These are phyloP conservation scores for Tokudaia muenninki DNA, from an alignment of 2,797 vertebrate genomes.

Conservation along the genomic window DNA sequence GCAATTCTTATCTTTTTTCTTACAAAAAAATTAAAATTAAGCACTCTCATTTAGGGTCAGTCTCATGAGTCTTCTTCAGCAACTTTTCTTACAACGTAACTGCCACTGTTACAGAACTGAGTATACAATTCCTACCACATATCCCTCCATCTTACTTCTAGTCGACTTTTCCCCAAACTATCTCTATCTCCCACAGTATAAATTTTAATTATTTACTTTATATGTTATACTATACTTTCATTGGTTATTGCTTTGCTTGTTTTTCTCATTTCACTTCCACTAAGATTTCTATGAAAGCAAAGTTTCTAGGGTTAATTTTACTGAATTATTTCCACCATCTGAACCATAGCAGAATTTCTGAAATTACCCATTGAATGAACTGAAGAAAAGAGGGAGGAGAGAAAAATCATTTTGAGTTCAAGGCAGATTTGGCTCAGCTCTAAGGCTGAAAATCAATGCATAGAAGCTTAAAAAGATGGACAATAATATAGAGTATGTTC, in stretches of 20 bases:
- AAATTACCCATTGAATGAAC: constrained; percentile 53
- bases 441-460: constrained; percentile 70
- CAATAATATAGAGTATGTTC: constrained; percentile 63
- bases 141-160: background rate
- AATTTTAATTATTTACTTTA: constrained; percentile 36
- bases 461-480: constrained; percentile 67
- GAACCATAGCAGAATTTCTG: background rate
- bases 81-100: background rate
- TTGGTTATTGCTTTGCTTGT: constrained; percentile 20
- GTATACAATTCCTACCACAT: background rate
- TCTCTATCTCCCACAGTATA: background rate
- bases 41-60: background rate
- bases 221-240: background rate
- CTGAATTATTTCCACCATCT: background rate
- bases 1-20: too few species aligned
- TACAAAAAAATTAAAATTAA: background rate
- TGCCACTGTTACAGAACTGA: background rate
- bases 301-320: background rate
- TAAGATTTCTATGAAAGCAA: background rate
- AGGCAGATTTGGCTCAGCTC: constrained; percentile 46
- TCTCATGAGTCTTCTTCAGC: background rate
- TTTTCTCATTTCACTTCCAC: constrained; percentile 16
- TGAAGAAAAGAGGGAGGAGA: constrained; percentile 40
- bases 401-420: constrained; percentile 69
- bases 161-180: background rate